Conservation (phyloP, 1,140 invertebrate species). For the Temnothorax curvispinosus region DNA sequence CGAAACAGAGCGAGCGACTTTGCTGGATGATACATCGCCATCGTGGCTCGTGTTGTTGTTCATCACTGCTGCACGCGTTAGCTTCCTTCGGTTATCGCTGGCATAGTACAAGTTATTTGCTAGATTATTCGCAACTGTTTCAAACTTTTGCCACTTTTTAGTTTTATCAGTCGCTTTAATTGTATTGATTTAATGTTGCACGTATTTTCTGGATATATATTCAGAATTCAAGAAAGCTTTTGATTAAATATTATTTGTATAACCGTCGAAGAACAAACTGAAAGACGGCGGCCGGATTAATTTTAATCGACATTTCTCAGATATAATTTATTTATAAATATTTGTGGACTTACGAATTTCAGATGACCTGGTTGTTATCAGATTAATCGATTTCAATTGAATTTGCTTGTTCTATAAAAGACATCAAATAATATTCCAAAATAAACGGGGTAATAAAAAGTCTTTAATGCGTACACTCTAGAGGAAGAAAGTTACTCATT, state of each 20-base stretch:
- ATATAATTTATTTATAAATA: background rate
- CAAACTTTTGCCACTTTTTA: background rate
- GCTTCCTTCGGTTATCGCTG: slow-evolving; percentile 4
- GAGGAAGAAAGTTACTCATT: too few species aligned
- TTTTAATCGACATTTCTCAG: background rate
- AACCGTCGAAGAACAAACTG: background rate
- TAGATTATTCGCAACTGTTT: slow-evolving; percentile 14
- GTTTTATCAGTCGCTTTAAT: slow-evolving; percentile 24
- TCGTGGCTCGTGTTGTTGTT: slow-evolving; percentile 18
- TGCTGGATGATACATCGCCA: slow-evolving; percentile 34
- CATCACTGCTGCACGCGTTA: slow-evolving; percentile 23
- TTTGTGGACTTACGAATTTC: background rate
- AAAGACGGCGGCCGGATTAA: background rate
- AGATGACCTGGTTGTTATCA: background rate
- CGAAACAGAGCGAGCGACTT: slow-evolving; percentile 23
- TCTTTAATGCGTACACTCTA: background rate
- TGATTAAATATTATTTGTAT: background rate
- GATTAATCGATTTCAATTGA: background rate
- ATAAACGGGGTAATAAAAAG: background rate
- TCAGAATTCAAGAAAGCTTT: background rate
- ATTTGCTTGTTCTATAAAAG: background rate
- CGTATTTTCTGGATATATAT: background rate
- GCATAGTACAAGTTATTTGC: slow-evolving; percentile 31
- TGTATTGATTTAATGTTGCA: background rate
- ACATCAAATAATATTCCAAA: background rate